Conservation (phyloP, 1,140 invertebrate species). For the Melanaphis sacchari region DNA sequence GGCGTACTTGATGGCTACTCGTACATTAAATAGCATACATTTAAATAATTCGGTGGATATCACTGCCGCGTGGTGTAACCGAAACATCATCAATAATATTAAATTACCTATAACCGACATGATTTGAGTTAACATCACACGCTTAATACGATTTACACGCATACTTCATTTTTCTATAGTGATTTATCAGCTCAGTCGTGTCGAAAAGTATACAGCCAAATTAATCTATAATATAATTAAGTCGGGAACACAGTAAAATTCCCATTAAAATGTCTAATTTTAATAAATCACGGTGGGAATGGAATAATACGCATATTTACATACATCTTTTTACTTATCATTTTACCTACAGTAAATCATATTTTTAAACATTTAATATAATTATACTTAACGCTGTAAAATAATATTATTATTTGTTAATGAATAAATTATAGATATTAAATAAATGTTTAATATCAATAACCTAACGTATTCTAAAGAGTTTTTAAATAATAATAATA, state of each 20-base stretch:
- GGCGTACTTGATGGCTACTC: too few species aligned
- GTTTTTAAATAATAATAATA: too few species aligned
- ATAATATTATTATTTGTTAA: too few species aligned
- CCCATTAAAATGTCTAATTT: not conserved
- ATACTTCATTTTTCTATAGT: not conserved
- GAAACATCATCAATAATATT: not conserved
- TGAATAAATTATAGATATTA: too few species aligned
- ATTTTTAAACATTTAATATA: too few species aligned
- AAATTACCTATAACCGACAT: not conserved
- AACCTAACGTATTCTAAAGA: too few species aligned
- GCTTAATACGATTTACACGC: not conserved
- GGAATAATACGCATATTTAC: too few species aligned
- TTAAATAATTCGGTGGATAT: not conserved
- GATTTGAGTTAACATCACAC: too few species aligned
- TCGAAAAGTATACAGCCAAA: not conserved
- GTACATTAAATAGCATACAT: not conserved
- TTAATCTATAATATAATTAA: not conserved
- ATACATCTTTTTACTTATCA: not conserved
- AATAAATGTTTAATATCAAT: too few species aligned
- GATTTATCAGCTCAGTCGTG: not conserved
- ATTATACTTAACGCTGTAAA: too few species aligned
- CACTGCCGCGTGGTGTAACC: not conserved
- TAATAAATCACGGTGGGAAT: not conserved
- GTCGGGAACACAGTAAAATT: not conserved
- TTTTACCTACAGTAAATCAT: too few species aligned